phyloP scores from a whole-genome alignment of 35 echinoderm and acorn worm species.

The Lytechinus variegatus region DNA sequence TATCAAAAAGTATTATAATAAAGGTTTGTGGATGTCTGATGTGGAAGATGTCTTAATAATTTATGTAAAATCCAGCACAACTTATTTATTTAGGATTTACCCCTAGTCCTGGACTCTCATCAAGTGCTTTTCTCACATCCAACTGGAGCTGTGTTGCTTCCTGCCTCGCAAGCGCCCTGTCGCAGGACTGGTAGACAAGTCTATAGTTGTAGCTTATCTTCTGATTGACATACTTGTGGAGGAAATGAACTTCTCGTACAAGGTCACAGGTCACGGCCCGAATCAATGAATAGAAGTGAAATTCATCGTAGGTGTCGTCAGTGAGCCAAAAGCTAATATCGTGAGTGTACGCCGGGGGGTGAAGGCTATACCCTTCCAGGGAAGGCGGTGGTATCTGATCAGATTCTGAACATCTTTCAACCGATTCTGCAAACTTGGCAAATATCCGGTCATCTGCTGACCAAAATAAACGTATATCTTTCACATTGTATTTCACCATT shows the following conservation, averaged over 20 bases:
- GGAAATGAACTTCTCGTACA: slow-evolving; percentile 57
- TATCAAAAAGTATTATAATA: too few relatives aligned
- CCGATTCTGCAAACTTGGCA: slow-evolving; percentile 1
- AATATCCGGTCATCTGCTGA: slow-evolving; percentile 50
- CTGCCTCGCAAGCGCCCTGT: slow-evolving; percentile 74
- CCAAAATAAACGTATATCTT: slow-evolving; percentile 82
- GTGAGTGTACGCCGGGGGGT: slow-evolving; percentile 66
- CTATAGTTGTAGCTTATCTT: slow-evolving; percentile 73
- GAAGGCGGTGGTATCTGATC: neutral
- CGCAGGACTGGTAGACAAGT: slow-evolving; percentile 82
- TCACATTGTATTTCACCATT: slow-evolving; percentile 57
- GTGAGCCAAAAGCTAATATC: slow-evolving; percentile 88
- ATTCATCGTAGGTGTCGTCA: slow-evolving; percentile 60
- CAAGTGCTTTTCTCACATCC: slow-evolving; percentile 55
- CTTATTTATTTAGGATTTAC: neutral
- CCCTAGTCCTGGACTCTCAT: slow-evolving; percentile 56
- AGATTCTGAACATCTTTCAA: neutral
- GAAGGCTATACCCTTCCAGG: slow-evolving; percentile 44
- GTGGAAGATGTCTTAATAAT: neutral
- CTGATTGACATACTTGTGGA: slow-evolving; percentile 52
- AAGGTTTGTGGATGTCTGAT: neutral
- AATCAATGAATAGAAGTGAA: slow-evolving; percentile 57
- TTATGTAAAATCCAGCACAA: neutral
- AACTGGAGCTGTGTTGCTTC: slow-evolving; percentile 54
- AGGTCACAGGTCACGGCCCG: slow-evolving; percentile 46